phyloP scores from a whole-genome alignment of 2,888 invertebrate species.

The Andrena trimmerana region DNA sequence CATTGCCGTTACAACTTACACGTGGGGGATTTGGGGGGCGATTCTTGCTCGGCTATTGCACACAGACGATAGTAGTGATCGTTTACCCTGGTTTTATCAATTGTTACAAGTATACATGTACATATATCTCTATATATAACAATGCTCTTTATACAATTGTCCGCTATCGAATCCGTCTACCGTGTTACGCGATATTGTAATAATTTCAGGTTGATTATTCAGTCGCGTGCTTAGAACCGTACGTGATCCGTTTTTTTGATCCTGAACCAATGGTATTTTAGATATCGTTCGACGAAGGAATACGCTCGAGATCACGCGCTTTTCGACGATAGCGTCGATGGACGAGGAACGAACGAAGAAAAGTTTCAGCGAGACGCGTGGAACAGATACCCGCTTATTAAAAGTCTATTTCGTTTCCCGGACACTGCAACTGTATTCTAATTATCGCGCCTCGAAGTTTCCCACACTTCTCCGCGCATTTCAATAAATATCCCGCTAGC shows the following conservation, averaged over 20 bases:
- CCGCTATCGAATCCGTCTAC: constrained; percentile 47
- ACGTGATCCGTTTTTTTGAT: constrained; percentile 42
- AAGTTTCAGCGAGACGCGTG: background rate
- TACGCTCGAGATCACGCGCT: background rate
- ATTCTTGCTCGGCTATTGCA: constrained; percentile 51
- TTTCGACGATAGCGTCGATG: background rate
- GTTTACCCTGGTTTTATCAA: constrained; percentile 78
- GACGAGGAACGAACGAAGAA: background rate
- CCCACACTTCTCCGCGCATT: constrained; percentile 8
- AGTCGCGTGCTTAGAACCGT: constrained; percentile 74
- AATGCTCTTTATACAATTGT: constrained; percentile 64
- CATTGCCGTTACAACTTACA: constrained; percentile 40
- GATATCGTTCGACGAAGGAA: background rate
- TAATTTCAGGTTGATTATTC: constrained; percentile 77
- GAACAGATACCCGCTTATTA: background rate
- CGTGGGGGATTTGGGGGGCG: constrained; percentile 5
- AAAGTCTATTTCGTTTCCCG: background rate
- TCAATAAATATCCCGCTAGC: too few species aligned
- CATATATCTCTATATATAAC: constrained; percentile 46
- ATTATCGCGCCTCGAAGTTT: constrained; percentile 18
- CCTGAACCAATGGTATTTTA: constrained; percentile 16
- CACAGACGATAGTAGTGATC: constrained; percentile 55
- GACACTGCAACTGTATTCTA: constrained; percentile 10
- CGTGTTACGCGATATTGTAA: constrained; percentile 64
- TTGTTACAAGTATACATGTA: constrained; percentile 64